A percentile compares a stretch with the other conserved stretches of the same genome.
Evolutionary conservation across 2,113 vertebrate species (phyloP).

Genomic region (Ptyas mucosa): DNA sequence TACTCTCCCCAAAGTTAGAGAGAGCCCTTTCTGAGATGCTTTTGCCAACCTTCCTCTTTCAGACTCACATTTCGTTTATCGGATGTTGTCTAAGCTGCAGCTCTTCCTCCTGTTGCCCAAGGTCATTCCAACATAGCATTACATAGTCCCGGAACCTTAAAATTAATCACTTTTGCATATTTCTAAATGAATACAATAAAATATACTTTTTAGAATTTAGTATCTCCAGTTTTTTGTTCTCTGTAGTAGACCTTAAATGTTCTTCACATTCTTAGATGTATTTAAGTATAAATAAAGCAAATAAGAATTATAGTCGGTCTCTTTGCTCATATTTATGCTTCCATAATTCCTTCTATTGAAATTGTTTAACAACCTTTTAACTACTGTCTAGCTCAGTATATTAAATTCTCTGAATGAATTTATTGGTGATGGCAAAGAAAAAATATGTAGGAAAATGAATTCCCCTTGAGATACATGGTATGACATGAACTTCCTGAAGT

Average conservation of each 20-base stretch:
- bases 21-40: not conserved
- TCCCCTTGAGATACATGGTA: constrained; percentile 58
- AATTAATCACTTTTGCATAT: not conserved
- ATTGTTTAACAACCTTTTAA: constrained; percentile 56
- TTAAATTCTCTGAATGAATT: constrained; percentile 65
- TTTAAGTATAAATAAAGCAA: constrained; percentile 53
- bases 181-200: not conserved
- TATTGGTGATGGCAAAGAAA: constrained; percentile 59
- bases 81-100: not conserved
- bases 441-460: constrained; percentile 40
- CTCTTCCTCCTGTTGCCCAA: not conserved
- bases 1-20: not conserved
- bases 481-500: constrained; percentile 60
- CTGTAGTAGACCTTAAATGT: constrained; percentile 13
- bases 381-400: constrained; percentile 37
- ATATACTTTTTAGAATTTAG: not conserved
- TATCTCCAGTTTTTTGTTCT: constrained; percentile 25
- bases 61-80: not conserved
- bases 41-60: not conserved
- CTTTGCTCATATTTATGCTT: constrained; percentile 54
- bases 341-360: constrained; percentile 50
- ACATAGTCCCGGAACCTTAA: not conserved
- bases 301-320: constrained; percentile 49
- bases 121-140: not conserved
- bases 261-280: constrained; percentile 20